A percentile compares a stretch with the other conserved stretches of the same genome.
Evolutionary conservation across 2,113 vertebrate species (phyloP).

Genomic region (Myotis davidii): DNA sequence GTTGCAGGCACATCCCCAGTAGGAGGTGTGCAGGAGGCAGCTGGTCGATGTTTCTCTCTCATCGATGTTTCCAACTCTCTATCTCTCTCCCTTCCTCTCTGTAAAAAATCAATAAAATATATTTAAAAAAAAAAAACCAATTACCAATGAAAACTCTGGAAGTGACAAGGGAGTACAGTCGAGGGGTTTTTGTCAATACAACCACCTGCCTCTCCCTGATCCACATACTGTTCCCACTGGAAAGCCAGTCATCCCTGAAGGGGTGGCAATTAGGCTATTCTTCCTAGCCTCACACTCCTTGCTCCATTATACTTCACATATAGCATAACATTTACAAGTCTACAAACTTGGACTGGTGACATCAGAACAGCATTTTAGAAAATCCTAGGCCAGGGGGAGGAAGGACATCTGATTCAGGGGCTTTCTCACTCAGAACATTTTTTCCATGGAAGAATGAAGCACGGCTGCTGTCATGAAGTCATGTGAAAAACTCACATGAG

Average conservation of each 20-base stretch:
- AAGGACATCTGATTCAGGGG: background rate
- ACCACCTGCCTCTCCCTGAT: background rate
- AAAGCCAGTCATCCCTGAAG: conserved; percentile 10
- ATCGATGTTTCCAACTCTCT: too few relatives aligned
- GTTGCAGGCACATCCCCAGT: too few relatives aligned
- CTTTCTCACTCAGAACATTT: conserved; percentile 10
- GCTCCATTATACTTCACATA: background rate
- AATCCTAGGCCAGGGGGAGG: background rate
- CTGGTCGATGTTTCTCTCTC: too few relatives aligned
- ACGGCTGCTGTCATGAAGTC: background rate
- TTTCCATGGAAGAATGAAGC: conserved; percentile 18
- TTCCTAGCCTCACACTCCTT: background rate
- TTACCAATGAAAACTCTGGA: conserved; percentile 16
- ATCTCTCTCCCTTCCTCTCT: too few relatives aligned
- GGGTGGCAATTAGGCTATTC: conserved; percentile 21
- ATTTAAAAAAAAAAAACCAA: too few relatives aligned
- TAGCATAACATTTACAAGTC: background rate
- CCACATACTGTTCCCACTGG: background rate
- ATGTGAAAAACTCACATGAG: conserved; percentile 32
- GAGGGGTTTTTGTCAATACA: background rate
- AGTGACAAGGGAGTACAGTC: background rate
- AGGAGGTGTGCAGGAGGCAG: too few relatives aligned
- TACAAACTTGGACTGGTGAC: conserved; percentile 10
- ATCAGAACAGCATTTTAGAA: conserved; percentile 34
- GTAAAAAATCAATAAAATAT: too few relatives aligned